Evolutionary conservation across 2,113 vertebrate genomes (phyloP).

Genomic region (Paramormyrops kingsleyae): DNA sequence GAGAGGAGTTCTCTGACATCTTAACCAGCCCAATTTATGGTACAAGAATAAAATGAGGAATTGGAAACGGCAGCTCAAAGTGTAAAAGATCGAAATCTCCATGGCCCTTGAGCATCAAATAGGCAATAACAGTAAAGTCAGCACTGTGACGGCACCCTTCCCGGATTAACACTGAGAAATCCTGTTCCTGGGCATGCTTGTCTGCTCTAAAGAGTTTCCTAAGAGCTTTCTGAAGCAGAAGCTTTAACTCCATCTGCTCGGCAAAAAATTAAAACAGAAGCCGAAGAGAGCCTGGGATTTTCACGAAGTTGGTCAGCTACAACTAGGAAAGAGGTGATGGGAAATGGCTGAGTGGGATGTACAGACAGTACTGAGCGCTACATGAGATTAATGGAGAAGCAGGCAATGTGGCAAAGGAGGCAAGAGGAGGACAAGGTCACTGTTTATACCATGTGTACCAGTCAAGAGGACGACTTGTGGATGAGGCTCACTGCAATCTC

Average conservation of each 20-base stretch:
- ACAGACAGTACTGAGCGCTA: background rate
- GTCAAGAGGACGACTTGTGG: background rate
- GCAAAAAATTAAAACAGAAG: background rate
- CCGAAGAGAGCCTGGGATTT: background rate
- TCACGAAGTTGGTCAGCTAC: background rate
- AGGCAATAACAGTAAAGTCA: slow-evolving; percentile 38
- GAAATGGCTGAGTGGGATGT: background rate
- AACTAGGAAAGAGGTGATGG: background rate
- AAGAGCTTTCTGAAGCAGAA: background rate
- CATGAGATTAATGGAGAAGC: background rate
- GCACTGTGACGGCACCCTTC: slow-evolving; percentile 40
- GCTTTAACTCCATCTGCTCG: background rate
- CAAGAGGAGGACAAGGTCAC: background rate
- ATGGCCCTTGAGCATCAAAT: slow-evolving; percentile 36
- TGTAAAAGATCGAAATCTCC: slow-evolving; percentile 43
- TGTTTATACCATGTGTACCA: background rate
- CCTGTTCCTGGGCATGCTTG: background rate
- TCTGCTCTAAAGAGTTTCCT: slow-evolving; percentile 4
- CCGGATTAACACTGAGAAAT: background rate
- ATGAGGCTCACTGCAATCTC: background rate
- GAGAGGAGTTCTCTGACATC: slow-evolving; percentile 4
- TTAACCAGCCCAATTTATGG: slow-evolving; percentile 36
- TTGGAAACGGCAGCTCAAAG: slow-evolving; percentile 32
- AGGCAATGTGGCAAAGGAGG: background rate
- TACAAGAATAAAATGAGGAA: slow-evolving; percentile 41